A percentile compares a stretch with the other conserved stretches of the same genome.
Conservation (phyloP, 2,113 vertebrate species). For the Podarcis muralis region DNA sequence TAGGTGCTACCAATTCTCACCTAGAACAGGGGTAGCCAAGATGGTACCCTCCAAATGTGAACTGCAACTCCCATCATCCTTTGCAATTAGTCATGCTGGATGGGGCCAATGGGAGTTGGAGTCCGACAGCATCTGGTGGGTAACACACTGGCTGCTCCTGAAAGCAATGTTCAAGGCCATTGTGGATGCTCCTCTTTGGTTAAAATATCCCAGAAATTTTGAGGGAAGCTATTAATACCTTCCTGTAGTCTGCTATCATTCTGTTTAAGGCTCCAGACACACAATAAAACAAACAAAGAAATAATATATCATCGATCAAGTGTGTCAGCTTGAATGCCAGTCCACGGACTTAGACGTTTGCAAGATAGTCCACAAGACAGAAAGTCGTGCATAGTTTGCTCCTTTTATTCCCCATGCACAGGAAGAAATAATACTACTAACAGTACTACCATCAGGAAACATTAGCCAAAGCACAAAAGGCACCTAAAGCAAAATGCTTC, state of each 20-base stretch:
- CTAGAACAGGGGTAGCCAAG: too few relatives aligned
- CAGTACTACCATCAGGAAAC: too few relatives aligned
- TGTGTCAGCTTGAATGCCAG: background rate
- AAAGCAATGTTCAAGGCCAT: background rate
- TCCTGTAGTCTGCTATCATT: background rate
- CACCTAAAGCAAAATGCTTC: fast-evolving
- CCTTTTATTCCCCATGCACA: background rate
- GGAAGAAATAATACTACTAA: background rate
- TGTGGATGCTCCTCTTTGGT: background rate
- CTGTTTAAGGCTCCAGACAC: background rate
- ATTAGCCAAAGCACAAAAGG: background rate
- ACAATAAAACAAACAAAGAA: background rate
- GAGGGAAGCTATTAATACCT: background rate
- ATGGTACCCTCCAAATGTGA: too few relatives aligned
- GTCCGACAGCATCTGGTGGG: too few relatives aligned
- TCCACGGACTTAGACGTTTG: background rate
- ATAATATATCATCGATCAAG: background rate
- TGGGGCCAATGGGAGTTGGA: too few relatives aligned
- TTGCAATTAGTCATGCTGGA: too few relatives aligned
- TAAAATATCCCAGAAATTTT: background rate
- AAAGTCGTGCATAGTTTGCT: background rate
- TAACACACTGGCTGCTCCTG: too few relatives aligned
- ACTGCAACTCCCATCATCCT: too few relatives aligned
- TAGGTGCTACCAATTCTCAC: background rate
- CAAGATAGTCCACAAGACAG: background rate